Evolutionary conservation across 2,888 invertebrate genomes (phyloP).

Genomic region (Drosophila antonietae): DNA sequence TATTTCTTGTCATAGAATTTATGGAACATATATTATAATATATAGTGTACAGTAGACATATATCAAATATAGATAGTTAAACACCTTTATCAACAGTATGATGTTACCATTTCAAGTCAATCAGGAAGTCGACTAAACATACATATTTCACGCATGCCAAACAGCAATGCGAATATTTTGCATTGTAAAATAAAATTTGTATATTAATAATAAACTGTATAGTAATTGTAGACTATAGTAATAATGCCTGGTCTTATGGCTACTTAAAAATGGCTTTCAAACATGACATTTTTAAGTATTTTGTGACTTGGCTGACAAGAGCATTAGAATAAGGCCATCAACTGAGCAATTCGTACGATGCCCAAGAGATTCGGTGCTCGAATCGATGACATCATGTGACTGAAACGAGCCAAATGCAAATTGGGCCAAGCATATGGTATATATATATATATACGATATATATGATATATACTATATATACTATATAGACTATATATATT

Average conservation of each 20-base stretch:
- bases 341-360: conserved; percentile 22
- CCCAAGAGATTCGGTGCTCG: conserved; percentile 24
- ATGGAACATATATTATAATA: neutral
- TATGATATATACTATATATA: conserved; percentile 2
- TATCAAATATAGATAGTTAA: neutral
- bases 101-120: neutral
- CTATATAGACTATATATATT: conserved; percentile 15
- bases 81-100: neutral
- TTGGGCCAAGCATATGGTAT: conserved; percentile 50
- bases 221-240: neutral
- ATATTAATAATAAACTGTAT: neutral
- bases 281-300: conserved; percentile 63
- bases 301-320: conserved; percentile 35
- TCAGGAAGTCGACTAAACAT: neutral
- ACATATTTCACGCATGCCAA: neutral
- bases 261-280: conserved; percentile 13
- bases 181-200: neutral
- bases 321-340: conserved; percentile 42
- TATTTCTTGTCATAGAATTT: neutral
- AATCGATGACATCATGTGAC: conserved; percentile 62
- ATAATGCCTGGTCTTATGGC: neutral
- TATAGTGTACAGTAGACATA: neutral
- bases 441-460: conserved; percentile 14
- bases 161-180: rapidly evolving
- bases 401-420: conserved; percentile 58